phyloP scores from a whole-genome alignment of 2,888 invertebrate species.

The Amitus sp. region DNA sequence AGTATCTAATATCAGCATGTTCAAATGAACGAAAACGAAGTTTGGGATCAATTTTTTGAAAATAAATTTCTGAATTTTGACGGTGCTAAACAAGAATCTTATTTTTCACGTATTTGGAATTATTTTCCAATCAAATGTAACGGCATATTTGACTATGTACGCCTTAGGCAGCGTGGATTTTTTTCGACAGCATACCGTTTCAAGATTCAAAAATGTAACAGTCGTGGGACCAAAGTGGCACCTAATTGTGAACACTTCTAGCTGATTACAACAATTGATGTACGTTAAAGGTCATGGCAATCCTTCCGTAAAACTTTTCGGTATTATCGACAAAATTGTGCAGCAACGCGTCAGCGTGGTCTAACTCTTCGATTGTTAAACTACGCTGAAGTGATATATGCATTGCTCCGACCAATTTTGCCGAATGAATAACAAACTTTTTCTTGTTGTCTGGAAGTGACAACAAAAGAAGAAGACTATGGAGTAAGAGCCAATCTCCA shows the following conservation, averaged over 20 bases:
- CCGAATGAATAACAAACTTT: slow-evolving; percentile 3
- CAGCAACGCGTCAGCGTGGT: no score
- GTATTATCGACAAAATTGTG: slow-evolving; percentile 8
- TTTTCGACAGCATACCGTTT: no score
- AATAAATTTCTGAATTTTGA: no score
- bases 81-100: no score
- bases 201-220: no score
- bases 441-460: neutral
- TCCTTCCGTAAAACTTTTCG: slow-evolving; percentile 8
- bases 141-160: no score
- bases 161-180: no score
- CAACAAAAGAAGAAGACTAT: slow-evolving; percentile 1
- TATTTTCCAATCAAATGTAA: no score
- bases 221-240: slow-evolving; percentile 11
- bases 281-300: slow-evolving; percentile 15
- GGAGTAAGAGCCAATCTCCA: slow-evolving; percentile 14
- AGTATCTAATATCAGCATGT: slow-evolving; percentile 8
- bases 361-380: neutral
- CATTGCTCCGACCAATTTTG: slow-evolving; percentile 9
- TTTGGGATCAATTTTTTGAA: no score
- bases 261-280: slow-evolving; percentile 9
- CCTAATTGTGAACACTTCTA: slow-evolving; percentile 11
- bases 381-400: neutral
- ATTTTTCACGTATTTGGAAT: no score
- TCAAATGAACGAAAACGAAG: no score